Base-by-base conservation (phyloP, 2,113 vertebrate genomes). In the Cygnus buccinator region DNA sequence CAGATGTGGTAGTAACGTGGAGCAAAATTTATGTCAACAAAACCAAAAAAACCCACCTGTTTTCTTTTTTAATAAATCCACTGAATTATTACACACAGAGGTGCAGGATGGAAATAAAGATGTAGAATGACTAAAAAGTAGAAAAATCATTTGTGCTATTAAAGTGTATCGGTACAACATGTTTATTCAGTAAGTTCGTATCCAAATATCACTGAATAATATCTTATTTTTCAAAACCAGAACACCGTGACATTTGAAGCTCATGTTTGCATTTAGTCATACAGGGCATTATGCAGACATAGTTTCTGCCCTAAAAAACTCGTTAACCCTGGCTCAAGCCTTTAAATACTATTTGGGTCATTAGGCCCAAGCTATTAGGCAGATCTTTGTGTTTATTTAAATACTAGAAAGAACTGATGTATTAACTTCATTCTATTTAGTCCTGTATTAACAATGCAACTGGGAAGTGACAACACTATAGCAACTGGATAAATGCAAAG, bases 131-230 rank as follows among this genome's bases (percentile, higher is more conserved):
- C 17, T 25, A 44, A 39, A 52, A 20, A 79, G 28, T 10, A 37
- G 43, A 61, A 50, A 33, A 75, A 66, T 4, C 6, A 5, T 52
- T 57, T 79, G 23, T 76, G n/a, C 23, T 61, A 7, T 35, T 84
- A 23, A 77, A 86, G 13, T 3, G 0, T n/a, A 20, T 20, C 71
- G 37, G 13, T 71, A 29, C 11, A 59, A 39, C 0, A 0, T 29
- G 7, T 88, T 74, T 74, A 4, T 67, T 7, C 77, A 21, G 46
- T 28, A 91, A 54, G n/a, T 29, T 67, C 7, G 8, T 13, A 29
- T 86, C 12, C 59, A 86, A 43, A 0, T 76, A 26, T 28, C 8
- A 31, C 13, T 62, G 37, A 90, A 9, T 35, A 59, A 13, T 22
- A 23, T 18, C 7, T n/a, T 13, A 11, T 13, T 62, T 92, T 80